These are phyloP conservation scores for Neodiprion virginianus DNA, from an alignment of 1,140 invertebrate species.

Conservation along the genomic window DNA sequence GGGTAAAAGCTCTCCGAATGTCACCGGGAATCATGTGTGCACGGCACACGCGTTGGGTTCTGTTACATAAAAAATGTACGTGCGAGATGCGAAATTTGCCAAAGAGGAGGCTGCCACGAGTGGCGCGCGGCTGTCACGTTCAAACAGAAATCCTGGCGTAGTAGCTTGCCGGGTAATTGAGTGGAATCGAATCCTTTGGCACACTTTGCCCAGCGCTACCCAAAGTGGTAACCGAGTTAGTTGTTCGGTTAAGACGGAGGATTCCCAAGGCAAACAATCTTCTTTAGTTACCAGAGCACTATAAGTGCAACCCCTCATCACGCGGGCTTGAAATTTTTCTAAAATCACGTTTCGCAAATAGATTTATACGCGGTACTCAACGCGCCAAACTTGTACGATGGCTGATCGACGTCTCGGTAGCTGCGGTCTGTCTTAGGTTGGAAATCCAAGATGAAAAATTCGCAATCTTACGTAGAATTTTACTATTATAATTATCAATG, in stretches of 20 bases:
- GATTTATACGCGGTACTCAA: no score
- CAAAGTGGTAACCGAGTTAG: not conserved
- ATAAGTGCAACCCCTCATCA: no score
- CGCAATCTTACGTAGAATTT: no score
- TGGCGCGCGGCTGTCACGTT: not conserved
- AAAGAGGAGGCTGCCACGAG: not conserved
- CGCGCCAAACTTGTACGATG: no score
- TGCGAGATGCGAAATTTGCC: not conserved
- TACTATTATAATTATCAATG: no score
- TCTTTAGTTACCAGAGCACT: not conserved
- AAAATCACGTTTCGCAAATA: not conserved
- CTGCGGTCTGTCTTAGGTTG: no score
- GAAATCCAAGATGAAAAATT: no score
- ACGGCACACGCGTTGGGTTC: not conserved
- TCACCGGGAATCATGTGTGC: not conserved
- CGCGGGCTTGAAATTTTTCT: not conserved
- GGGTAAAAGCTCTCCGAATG: not conserved
- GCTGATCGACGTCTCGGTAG: no score
- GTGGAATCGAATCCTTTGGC: slow-evolving; percentile 6
- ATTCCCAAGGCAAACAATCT: not conserved
- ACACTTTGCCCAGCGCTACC: not conserved
- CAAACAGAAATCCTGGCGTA: not conserved
- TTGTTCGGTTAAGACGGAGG: not conserved
- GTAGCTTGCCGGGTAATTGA: not conserved
- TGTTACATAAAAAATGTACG: not conserved